Base-by-base conservation (phyloP, 2,113 vertebrate genomes). In the Numida meleagris region DNA sequence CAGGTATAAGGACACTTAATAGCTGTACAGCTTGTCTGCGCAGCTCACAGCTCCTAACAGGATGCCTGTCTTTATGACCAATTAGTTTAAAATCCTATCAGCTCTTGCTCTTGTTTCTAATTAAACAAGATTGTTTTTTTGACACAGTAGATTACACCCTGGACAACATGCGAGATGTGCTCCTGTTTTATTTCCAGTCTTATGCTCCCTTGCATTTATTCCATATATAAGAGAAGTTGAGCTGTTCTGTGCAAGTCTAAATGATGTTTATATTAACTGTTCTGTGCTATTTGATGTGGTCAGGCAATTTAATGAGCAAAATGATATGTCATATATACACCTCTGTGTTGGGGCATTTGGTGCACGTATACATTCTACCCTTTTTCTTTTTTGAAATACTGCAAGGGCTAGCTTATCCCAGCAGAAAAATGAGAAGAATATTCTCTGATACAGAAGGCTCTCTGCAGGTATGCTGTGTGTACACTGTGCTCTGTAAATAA, bases 71-170 rank as follows among this genome's bases (percentile, higher is more conserved):
- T 96, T 78, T 95, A 93, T 79, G 55, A 67, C 68, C 83, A 93
- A 83, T 95, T 86, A 94, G 75, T 85, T 91, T 87, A 92, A 93
- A 94, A 89, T 91, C 63, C 67, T 58, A 82, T 70, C 91, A 79
- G 58, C 58, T 77, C 79, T 79, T 84, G 31, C 72, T 96, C 86
- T 77, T 89, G 40, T 94, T 95, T 89, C 83, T 93, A 82, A 90
- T 93, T 89, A 90, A 93, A 85, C 68, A 68, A 75, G 45, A 48
- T 72, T 90, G 29, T 0, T 82, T 95, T 55, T 94, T 91, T 86
- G 78, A 73, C 89, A 78, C 45, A 75, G 10, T 42, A 13, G 80
- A 45, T 90, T 90, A 79, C 24, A 84, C 43, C 10, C 25, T 66
- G 67, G 89, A 84, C 73, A 82, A 12, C 23, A 24, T 11, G 50